Base-by-base conservation (phyloP, 2,113 vertebrate genomes). In the Collichthys lucidus region DNA sequence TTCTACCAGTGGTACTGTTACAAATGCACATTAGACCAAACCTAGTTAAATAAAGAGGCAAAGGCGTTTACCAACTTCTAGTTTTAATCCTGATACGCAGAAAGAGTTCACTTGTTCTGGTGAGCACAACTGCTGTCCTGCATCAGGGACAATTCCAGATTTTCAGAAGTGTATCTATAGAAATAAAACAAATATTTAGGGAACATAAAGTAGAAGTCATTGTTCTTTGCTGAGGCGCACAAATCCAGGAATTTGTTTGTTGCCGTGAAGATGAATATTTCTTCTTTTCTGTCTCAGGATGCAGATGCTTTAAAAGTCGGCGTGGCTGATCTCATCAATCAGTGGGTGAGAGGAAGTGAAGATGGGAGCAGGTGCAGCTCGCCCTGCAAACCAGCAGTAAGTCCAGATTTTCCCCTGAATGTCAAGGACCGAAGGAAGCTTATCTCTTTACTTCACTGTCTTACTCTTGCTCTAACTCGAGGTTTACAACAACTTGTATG, bases 271-370 rank as follows among this genome's bases (percentile, higher is more conserved):
- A 35, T n/a, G 0, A 22, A 46, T 5, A 15, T 31, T 56, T 74
- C 59, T 24, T 77, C 17, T 26, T 86, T 5, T 59, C 8, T 73
- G 31, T 77, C 46, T 65, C 85, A 95, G 95, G 95, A 95, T 60
- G 86, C 93, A 61, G 95, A 95, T 2, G 92, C 86, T 31, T 72
- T 95, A 22, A 95, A 94, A 60, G 92, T 95, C 2, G 94, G 92
- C 0, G 93, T 96, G 65, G 86, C 92, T 11, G 88, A 95, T 59
- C 93, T 95, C 60, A 96, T 96, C 79, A 93, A 90, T 63, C 94
- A 95, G 69, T 96, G 94, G 95, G 93, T 94, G 57, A 95, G 81
- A 89, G 94, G 92, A 29, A 79, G 86, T 62, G 69, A 90, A 24
- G 94, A 94, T 14, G 82, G 82, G 7, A 87, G 81, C 74, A 62